Evolutionary conservation across 2,797 vertebrate genomes (phyloP).

Genomic region (Acipenser ruthenus): DNA sequence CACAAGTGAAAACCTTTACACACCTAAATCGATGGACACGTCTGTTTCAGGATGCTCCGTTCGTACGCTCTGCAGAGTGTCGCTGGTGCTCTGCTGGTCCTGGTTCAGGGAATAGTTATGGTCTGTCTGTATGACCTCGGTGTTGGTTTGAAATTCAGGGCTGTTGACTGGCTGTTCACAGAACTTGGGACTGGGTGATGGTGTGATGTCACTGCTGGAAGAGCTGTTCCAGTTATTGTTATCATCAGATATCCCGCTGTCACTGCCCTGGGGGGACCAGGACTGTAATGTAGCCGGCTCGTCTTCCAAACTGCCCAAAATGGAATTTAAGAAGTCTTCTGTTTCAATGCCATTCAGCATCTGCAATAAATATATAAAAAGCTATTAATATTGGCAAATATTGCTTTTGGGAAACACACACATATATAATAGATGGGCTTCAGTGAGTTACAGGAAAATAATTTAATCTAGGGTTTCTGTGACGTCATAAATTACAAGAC

Average conservation of each 20-base stretch:
- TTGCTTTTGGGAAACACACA: too few species aligned
- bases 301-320: slow-evolving; percentile 51
- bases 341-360: slow-evolving; percentile 60
- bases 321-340: slow-evolving; percentile 69
- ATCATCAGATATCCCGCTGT: slow-evolving; percentile 64
- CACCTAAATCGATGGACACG: slow-evolving; percentile 73
- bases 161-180: slow-evolving; percentile 42
- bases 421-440: too few species aligned
- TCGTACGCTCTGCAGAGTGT: slow-evolving; percentile 53
- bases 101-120: slow-evolving; percentile 75
- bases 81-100: slow-evolving; percentile 24
- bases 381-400: not conserved
- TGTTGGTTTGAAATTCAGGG: slow-evolving; percentile 43
- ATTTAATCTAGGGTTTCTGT: too few species aligned
- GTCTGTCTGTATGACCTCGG: slow-evolving; percentile 59
- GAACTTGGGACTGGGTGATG: slow-evolving; percentile 45
- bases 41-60: slow-evolving; percentile 57
- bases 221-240: slow-evolving; percentile 37
- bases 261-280: slow-evolving; percentile 50
- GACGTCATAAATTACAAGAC: too few species aligned
- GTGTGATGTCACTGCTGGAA: slow-evolving; percentile 26
- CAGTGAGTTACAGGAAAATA: too few species aligned
- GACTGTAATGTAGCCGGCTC: slow-evolving; percentile 32
- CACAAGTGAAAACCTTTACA: slow-evolving; percentile 1
- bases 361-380: slow-evolving; percentile 39